phyloP scores from a whole-genome alignment of 64 coral and sea anemone species.

The Actinia equina region DNA sequence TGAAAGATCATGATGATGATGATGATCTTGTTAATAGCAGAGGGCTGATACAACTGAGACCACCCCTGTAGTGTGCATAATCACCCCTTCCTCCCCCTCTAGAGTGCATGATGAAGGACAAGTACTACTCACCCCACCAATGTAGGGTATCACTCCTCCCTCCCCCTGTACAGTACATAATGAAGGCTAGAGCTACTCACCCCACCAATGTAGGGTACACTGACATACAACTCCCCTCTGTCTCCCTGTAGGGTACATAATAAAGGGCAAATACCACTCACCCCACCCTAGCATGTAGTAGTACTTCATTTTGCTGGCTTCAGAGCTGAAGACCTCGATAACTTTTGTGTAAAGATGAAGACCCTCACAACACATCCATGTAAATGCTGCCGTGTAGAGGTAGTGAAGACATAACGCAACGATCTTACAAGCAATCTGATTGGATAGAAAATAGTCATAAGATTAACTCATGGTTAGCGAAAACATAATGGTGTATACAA shows the following conservation, averaged over 20 bases:
- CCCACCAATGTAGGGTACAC: slow-evolving; percentile 37
- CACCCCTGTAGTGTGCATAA: not conserved
- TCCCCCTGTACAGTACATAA: not conserved
- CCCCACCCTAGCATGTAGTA: slow-evolving; percentile 91
- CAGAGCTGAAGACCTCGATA: slow-evolving; percentile 77
- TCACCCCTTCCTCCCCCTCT: too few species aligned
- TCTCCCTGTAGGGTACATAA: not conserved
- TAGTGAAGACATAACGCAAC: slow-evolving; percentile 85
- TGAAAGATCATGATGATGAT: not conserved
- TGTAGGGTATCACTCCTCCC: not conserved
- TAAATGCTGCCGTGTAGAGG: slow-evolving; percentile 86
- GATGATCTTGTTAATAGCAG: not conserved
- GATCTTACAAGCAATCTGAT: slow-evolving; percentile 78
- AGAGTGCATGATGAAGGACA: too few species aligned
- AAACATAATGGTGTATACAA: slow-evolving; percentile 52
- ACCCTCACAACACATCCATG: slow-evolving; percentile 89
- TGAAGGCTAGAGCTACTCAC: slow-evolving; percentile 14
- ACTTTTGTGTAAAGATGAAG: slow-evolving; percentile 91
- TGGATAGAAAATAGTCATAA: not conserved
- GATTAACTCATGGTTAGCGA: not conserved
- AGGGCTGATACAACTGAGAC: not conserved
- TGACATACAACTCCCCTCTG: not conserved
- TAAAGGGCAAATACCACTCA: slow-evolving; percentile 15
- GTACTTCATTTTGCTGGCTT: slow-evolving; percentile 92
- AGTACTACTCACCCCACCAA: not conserved